phyloP scores from a whole-genome alignment of 1,140 invertebrate species.

The Cydia fagiglandana region DNA sequence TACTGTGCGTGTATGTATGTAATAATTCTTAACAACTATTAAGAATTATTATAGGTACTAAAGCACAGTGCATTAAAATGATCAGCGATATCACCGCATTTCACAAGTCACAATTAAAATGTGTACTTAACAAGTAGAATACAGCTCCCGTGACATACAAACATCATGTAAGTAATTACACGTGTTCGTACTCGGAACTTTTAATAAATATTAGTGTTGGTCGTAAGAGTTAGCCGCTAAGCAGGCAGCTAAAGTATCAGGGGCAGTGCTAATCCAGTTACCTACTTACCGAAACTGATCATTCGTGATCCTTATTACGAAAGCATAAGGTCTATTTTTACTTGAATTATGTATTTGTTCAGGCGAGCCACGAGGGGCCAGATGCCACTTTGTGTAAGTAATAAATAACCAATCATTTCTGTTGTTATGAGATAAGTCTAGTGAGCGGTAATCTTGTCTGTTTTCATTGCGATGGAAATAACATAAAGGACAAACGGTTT shows the following conservation, averaged over 20 bases:
- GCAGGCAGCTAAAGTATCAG: constrained; percentile 5
- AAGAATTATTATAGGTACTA: too few relatives aligned
- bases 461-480: too few relatives aligned
- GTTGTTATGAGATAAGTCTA: background rate
- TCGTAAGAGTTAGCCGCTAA: background rate
- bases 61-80: background rate
- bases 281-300: background rate
- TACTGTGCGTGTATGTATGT: too few relatives aligned
- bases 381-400: background rate
- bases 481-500: too few relatives aligned
- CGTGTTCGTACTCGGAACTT: background rate
- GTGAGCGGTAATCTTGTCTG: background rate
- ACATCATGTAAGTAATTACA: background rate
- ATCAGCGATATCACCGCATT: background rate
- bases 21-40: background rate
- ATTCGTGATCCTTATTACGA: background rate
- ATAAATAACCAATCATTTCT: constrained; percentile 1
- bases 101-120: background rate
- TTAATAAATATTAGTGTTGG: constrained; percentile 23
- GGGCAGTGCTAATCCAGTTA: constrained; percentile 23
- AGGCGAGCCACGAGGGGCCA: background rate
- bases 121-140: background rate
- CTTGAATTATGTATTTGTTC: background rate
- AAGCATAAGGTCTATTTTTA: background rate
- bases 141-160: background rate